phyloP scores from a whole-genome alignment of 1,140 invertebrate species.

The Melipona quadrifasciata region DNA sequence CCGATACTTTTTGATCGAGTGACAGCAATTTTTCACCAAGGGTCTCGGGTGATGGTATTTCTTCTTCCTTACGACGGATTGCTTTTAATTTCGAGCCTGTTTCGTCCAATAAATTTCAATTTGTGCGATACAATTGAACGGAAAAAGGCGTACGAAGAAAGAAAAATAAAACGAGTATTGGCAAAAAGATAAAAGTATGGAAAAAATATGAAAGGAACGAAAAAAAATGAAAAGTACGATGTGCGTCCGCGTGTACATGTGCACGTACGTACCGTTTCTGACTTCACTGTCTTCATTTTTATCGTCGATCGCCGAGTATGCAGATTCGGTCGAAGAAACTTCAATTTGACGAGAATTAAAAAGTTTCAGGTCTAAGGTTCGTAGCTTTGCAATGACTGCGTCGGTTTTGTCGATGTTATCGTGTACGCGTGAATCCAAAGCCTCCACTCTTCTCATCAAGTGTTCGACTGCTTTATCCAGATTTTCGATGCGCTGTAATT shows the following conservation, averaged over 20 bases:
- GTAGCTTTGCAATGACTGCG: conserved; percentile 88
- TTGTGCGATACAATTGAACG: background rate
- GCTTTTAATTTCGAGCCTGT: conserved; percentile 74
- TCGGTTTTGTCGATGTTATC: conserved; percentile 93
- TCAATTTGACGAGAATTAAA: conserved; percentile 82
- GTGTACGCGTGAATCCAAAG: conserved; percentile 89
- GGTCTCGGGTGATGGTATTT: conserved; percentile 60
- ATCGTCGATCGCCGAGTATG: conserved; percentile 67
- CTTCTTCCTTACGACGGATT: conserved; percentile 73
- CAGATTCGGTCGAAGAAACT: conserved; percentile 66
- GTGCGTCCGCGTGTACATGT: background rate
- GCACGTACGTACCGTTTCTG: conserved; percentile 59
- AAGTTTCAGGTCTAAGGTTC: conserved; percentile 87
- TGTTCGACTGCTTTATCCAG: conserved; percentile 93
- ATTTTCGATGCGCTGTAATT: conserved; percentile 92
- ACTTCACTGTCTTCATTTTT: conserved; percentile 65
- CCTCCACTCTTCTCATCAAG: conserved; percentile 91
- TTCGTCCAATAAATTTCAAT: background rate
- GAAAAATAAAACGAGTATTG: background rate
- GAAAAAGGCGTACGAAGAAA: background rate
- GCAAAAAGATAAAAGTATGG: background rate
- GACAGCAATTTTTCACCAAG: conserved; percentile 83
- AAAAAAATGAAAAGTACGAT: rapidly evolving
- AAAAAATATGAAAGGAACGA: background rate
- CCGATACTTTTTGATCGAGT: conserved; percentile 90